Evolutionary conservation across 2,888 invertebrate genomes (phyloP).

Genomic region (Pedicia rivosa): DNA sequence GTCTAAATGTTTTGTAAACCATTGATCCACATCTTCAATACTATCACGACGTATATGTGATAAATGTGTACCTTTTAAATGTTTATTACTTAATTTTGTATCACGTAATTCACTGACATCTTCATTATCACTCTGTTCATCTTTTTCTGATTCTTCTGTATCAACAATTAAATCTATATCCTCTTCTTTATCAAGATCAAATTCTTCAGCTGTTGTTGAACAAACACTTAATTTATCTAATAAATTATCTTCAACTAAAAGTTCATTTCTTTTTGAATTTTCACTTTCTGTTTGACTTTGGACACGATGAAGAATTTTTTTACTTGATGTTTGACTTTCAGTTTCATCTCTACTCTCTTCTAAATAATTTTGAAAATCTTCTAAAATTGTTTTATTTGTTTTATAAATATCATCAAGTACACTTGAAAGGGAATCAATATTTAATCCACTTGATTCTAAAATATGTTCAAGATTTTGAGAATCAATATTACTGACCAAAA

Average conservation of each 20-base stretch:
- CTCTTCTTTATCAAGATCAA: conserved; percentile 1
- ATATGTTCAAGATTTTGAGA: too few species aligned
- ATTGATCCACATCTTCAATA: conserved; percentile 14
- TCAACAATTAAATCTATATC: not conserved
- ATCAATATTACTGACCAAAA: too few species aligned
- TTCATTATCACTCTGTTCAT: too few species aligned
- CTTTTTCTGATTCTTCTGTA: not conserved
- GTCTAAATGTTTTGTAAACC: conserved; percentile 11
- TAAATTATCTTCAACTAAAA: too few species aligned
- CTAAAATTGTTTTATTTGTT: conserved; percentile 7
- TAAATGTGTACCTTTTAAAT: conserved; percentile 2
- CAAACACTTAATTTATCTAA: too few species aligned
- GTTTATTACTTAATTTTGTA: not conserved
- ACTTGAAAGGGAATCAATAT: not conserved
- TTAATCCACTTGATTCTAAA: conserved; percentile 2
- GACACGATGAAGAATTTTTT: too few species aligned
- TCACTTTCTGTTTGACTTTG: too few species aligned
- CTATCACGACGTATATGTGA: conserved; percentile 10
- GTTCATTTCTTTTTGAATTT: too few species aligned
- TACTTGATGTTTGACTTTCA: too few species aligned
- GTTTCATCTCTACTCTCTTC: conserved; percentile 2
- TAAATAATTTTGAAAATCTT: conserved; percentile 10
- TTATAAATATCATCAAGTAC: conserved; percentile 10
- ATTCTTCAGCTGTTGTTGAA: too few species aligned
- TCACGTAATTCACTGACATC: not conserved